Conservation (phyloP, 1,140 invertebrate genomes). For the Antheraea mylitta region DNA sequence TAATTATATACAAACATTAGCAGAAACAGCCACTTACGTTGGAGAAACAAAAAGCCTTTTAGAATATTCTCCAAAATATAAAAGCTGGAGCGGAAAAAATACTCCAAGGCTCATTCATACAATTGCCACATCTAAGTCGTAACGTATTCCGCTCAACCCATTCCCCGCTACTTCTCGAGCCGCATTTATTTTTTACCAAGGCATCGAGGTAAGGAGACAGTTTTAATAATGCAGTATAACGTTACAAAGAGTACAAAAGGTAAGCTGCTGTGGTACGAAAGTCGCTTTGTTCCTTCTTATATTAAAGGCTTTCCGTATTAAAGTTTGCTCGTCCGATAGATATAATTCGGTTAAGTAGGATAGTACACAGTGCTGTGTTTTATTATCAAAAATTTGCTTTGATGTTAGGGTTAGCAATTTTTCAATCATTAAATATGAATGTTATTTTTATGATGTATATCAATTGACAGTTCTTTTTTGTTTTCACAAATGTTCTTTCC, state of each 20-base stretch:
- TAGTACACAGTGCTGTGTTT: neutral
- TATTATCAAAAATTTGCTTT: neutral
- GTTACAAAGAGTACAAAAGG: conserved; percentile 62
- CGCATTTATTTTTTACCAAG: conserved; percentile 55
- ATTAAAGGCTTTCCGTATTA: conserved; percentile 36
- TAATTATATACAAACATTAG: neutral
- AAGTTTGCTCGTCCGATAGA: conserved; percentile 24
- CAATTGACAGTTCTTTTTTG: neutral
- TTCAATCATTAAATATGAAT: neutral
- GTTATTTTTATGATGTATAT: neutral
- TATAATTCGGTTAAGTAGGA: conserved; percentile 24
- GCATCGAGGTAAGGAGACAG: conserved; percentile 31
- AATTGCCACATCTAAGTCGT: conserved; percentile 28
- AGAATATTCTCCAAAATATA: conserved; percentile 21
- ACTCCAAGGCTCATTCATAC: conserved; percentile 30
- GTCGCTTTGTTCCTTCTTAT: conserved; percentile 33
- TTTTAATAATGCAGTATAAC: conserved; percentile 65
- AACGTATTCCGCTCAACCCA: conserved; percentile 34
- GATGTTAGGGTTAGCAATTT: neutral
- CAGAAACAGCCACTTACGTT: neutral
- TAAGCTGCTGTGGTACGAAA: conserved; percentile 26
- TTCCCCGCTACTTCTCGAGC: conserved; percentile 29
- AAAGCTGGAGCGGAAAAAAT: conserved; percentile 28
- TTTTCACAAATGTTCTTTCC: neutral
- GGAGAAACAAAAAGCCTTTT: neutral